Evolutionary conservation across 2,113 vertebrate species (phyloP).

Genomic region (Scophthalmus maximus): DNA sequence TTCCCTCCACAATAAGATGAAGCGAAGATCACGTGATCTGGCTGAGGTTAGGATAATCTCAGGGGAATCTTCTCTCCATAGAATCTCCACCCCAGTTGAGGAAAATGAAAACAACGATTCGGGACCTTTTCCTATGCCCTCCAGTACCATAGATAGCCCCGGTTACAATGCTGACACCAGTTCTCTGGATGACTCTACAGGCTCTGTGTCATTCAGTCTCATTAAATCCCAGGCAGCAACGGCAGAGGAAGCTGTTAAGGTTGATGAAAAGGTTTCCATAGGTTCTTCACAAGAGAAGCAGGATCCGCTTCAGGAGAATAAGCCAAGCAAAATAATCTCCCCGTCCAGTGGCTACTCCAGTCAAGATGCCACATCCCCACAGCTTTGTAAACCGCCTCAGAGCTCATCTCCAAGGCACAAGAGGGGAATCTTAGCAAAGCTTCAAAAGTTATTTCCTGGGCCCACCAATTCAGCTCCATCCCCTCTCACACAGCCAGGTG

Average conservation of each 20-base stretch:
- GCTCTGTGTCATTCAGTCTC: constrained; percentile 52
- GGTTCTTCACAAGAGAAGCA: constrained; percentile 54
- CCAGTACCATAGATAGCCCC: constrained; percentile 64
- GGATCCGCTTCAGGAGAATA: constrained; percentile 36
- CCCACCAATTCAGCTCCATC: constrained; percentile 73
- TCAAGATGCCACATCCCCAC: constrained; percentile 85
- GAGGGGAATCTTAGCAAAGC: constrained; percentile 82
- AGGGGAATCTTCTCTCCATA: constrained; percentile 27
- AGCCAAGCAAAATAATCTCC: constrained; percentile 82
- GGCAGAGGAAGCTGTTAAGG: constrained; percentile 63
- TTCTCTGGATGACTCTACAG: constrained; percentile 74
- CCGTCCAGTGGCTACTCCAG: constrained; percentile 92
- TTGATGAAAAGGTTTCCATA: constrained; percentile 62
- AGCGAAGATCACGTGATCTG: constrained; percentile 82
- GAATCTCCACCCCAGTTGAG: background rate
- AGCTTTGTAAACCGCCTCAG: constrained; percentile 74
- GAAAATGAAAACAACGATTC: constrained; percentile 56
- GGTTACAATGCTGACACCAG: constrained; percentile 76
- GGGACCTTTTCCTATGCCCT: constrained; percentile 55
- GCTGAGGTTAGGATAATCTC: constrained; percentile 41
- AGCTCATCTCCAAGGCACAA: constrained; percentile 78
- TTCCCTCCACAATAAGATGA: constrained; percentile 89
- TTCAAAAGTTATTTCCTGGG: constrained; percentile 81
- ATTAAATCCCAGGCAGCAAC: constrained; percentile 50
- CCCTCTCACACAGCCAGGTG: constrained; percentile 33